Conservation (phyloP, 2,888 invertebrate genomes). For the Torymus aiolomorphi region DNA sequence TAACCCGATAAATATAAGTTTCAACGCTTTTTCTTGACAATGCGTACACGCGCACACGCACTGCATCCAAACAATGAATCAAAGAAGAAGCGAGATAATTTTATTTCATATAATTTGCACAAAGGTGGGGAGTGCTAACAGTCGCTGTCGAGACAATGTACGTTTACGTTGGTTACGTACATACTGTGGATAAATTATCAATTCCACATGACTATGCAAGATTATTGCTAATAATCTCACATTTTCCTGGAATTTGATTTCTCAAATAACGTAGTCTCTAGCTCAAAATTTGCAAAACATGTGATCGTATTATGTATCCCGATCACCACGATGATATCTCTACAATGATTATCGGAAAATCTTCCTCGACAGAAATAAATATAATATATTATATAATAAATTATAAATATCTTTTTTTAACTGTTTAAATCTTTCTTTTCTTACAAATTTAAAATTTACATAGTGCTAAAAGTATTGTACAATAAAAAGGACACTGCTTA, state of each 20-base stretch:
- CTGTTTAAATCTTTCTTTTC: too few relatives aligned
- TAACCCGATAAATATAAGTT: constrained; percentile 16
- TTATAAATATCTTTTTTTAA: too few relatives aligned
- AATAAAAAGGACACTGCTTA: too few relatives aligned
- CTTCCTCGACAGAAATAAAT: too few relatives aligned
- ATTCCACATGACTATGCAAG: constrained; percentile 29
- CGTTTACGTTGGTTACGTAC: constrained; percentile 24
- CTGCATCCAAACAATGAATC: constrained; percentile 16
- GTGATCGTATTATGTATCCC: too few relatives aligned
- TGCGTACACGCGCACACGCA: too few relatives aligned
- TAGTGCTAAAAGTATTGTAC: too few relatives aligned
- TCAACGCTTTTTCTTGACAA: background rate
- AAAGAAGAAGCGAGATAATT: constrained; percentile 15
- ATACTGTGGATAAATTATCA: constrained; percentile 27
- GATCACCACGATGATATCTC: too few relatives aligned
- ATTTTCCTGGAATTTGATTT: constrained; percentile 8
- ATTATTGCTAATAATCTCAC: constrained; percentile 18
- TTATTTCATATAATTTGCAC: background rate
- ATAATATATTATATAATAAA: too few relatives aligned
- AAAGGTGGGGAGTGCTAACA: background rate
- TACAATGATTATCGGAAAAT: too few relatives aligned
- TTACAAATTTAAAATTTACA: too few relatives aligned
- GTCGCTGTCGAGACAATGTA: constrained; percentile 27
- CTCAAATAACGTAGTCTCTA: background rate
- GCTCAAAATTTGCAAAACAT: too few relatives aligned